Percentiles rank a stretch among this genome's conserved stretches.
These are phyloP conservation scores for Eupithecia inturbata DNA, from an alignment of 2,888 invertebrate genomes.

Conservation along the genomic window DNA sequence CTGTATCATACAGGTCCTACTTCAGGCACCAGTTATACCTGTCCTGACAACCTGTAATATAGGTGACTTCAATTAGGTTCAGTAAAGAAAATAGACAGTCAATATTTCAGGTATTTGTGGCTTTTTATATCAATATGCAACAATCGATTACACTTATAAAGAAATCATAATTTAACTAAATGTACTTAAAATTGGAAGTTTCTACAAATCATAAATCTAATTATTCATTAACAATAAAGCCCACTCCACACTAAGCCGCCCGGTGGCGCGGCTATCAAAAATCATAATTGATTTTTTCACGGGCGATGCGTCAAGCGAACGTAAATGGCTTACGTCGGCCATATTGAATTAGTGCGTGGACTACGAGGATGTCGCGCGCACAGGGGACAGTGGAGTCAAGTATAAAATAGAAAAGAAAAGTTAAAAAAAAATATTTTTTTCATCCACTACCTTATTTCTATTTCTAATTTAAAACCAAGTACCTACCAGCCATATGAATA, in stretches of 20 bases:
- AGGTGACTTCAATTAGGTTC: background rate
- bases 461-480: no score
- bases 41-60: no score
- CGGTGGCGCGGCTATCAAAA: slow-evolving; percentile 76
- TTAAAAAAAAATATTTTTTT: no score
- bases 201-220: background rate
- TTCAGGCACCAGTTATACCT: no score
- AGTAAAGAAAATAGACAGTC: background rate
- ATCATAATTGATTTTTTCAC: slow-evolving; percentile 83
- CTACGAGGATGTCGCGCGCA: slow-evolving; percentile 65
- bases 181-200: background rate
- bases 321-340: slow-evolving; percentile 82
- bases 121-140: background rate
- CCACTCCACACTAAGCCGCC: slow-evolving; percentile 52
- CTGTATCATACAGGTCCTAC: no score
- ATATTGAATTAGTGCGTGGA: slow-evolving; percentile 84
- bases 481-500: no score
- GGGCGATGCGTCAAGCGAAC: slow-evolving; percentile 81
- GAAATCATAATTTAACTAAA: background rate
- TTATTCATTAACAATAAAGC: slow-evolving; percentile 41
- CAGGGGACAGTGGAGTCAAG: slow-evolving; percentile 52
- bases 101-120: no score
- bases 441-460: no score
- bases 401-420: background rate
- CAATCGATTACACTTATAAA: background rate